phyloP scores from a whole-genome alignment of 2,888 invertebrate genomes.

The Tetranychus truncatus region DNA sequence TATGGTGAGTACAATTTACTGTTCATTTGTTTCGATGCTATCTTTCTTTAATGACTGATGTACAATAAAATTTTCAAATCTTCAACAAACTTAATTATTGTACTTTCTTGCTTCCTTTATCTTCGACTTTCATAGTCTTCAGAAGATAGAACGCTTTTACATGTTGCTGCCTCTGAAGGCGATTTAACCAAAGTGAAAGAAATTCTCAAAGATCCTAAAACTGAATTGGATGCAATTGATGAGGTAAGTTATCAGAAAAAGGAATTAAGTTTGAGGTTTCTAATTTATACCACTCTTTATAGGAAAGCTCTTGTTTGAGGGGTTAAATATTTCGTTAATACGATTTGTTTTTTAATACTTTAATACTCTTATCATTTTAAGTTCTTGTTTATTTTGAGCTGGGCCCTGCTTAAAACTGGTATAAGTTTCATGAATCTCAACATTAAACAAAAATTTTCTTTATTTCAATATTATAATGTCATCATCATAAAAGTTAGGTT shows the following conservation, averaged over 20 bases:
- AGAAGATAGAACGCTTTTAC: constrained; percentile 1
- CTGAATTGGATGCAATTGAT: constrained; percentile 9
- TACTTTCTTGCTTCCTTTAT: background rate
- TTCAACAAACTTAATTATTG: background rate
- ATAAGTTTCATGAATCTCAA: too few relatives aligned
- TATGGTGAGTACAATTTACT: too few relatives aligned
- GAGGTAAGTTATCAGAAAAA: background rate
- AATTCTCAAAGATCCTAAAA: background rate
- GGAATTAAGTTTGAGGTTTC: too few relatives aligned
- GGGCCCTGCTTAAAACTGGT: too few relatives aligned
- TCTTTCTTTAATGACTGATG: background rate
- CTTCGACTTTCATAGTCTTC: background rate
- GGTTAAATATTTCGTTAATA: too few relatives aligned
- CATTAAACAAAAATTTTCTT: constrained; percentile 11
- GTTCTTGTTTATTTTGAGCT: background rate
- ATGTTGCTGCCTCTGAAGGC: background rate
- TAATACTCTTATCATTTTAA: background rate
- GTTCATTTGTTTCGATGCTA: too few relatives aligned
- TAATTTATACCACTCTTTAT: too few relatives aligned
- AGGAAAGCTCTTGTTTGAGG: too few relatives aligned
- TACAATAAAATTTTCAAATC: background rate
- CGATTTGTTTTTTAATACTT: too few relatives aligned
- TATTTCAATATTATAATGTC: background rate
- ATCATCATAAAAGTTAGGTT: constrained; percentile 32
- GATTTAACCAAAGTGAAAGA: background rate